Percentiles rank a stretch among this genome's conserved stretches.
These are phyloP conservation scores for Nudaria mundana DNA, from an alignment of 2,888 invertebrate species.

Conservation along the genomic window DNA sequence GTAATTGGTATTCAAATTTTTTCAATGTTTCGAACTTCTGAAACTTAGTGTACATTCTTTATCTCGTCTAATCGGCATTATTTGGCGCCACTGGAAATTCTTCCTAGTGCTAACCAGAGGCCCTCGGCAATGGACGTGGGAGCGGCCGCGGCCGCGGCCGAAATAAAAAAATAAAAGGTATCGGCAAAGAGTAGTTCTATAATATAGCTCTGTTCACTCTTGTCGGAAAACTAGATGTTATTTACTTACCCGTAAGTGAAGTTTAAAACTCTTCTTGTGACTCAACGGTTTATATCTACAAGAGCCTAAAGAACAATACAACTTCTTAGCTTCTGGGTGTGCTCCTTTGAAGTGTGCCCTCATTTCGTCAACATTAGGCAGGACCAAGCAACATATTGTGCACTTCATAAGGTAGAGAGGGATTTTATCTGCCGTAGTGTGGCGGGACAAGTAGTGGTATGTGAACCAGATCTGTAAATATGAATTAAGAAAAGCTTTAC, in stretches of 20 bases:
- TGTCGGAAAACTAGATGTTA: background rate
- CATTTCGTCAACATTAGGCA: slow-evolving; percentile 54
- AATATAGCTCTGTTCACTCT: too few relatives aligned
- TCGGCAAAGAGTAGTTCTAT: too few relatives aligned
- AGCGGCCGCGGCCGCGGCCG: too few relatives aligned
- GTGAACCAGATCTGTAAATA: slow-evolving; percentile 62
- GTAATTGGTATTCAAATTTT: too few relatives aligned
- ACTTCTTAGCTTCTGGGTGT: slow-evolving; percentile 63
- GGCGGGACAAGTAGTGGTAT: slow-evolving; percentile 61
- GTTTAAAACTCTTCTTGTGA: slow-evolving; percentile 64
- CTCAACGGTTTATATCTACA: slow-evolving; percentile 68
- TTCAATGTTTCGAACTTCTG: too few relatives aligned
- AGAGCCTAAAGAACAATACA: slow-evolving; percentile 62
- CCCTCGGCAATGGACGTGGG: too few relatives aligned
- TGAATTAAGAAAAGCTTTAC: too few relatives aligned
- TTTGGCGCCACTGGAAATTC: too few relatives aligned
- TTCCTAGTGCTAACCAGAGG: too few relatives aligned
- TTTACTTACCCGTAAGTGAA: slow-evolving; percentile 66
- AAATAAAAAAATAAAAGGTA: too few relatives aligned
- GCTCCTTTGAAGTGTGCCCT: slow-evolving; percentile 55
- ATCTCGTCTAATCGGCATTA: too few relatives aligned
- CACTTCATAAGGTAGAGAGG: slow-evolving; percentile 61
- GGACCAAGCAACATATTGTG: slow-evolving; percentile 56
- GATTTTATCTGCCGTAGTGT: slow-evolving; percentile 32
- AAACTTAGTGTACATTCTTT: too few relatives aligned